phyloP scores from a whole-genome alignment of 2,888 invertebrate species.

The Archips xylosteana region DNA sequence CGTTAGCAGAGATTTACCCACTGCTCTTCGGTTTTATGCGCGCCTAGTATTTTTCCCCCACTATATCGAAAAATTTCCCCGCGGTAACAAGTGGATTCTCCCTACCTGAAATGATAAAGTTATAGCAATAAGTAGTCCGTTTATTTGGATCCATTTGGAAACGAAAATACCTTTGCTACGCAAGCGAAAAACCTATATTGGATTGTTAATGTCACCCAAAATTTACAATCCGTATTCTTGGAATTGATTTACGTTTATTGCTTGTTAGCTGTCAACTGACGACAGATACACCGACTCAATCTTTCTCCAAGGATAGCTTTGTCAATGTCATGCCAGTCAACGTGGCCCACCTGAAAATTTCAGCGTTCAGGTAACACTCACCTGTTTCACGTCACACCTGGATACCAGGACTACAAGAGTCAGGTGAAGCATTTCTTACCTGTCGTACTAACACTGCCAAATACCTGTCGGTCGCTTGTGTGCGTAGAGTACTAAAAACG shows the following conservation, averaged over 20 bases:
- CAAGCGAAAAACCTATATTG: not conserved
- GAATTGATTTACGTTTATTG: slow-evolving; percentile 1
- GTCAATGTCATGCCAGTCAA: slow-evolving; percentile 1
- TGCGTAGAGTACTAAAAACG: slow-evolving; percentile 12
- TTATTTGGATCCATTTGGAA: no score
- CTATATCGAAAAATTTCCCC: slow-evolving; percentile 74
- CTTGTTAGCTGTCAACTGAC: not conserved
- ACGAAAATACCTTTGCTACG: no score
- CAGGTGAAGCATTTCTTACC: slow-evolving; percentile 57
- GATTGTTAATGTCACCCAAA: not conserved
- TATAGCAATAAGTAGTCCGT: not conserved
- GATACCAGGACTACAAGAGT: slow-evolving; percentile 69
- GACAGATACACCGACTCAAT: not conserved
- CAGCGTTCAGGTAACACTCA: slow-evolving; percentile 59
- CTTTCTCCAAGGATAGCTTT: not conserved
- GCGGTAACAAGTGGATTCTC: slow-evolving; percentile 45
- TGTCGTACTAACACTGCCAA: slow-evolving; percentile 48
- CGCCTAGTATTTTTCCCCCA: slow-evolving; percentile 75
- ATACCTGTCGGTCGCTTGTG: slow-evolving; percentile 9
- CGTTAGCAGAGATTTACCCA: slow-evolving; percentile 42
- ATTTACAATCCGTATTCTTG: not conserved
- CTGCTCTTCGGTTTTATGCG: slow-evolving; percentile 51
- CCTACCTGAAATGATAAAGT: slow-evolving; percentile 12
- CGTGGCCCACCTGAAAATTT: slow-evolving; percentile 36
- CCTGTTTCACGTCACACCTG: slow-evolving; percentile 71